These are phyloP conservation scores for Cryptus viduatorius DNA, from an alignment of 2,888 invertebrate species.

Conservation along the genomic window DNA sequence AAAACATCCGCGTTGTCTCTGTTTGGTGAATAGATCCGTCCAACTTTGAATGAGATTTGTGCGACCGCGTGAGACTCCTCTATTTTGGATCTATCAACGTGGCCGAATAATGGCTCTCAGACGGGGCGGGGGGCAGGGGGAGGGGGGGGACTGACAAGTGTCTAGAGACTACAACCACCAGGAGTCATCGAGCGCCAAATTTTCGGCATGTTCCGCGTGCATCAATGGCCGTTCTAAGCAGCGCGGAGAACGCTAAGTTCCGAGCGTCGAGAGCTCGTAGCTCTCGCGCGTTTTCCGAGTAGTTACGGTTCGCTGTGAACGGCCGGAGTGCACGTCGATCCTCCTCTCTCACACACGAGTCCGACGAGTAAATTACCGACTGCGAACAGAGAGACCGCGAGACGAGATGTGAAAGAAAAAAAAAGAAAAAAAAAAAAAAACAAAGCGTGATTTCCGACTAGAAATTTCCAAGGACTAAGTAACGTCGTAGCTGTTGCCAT, in stretches of 20 bases:
- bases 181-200: too few relatives aligned
- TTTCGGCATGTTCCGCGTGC: too few relatives aligned
- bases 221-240: background rate
- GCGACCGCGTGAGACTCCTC: too few relatives aligned
- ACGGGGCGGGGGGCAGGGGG: too few relatives aligned
- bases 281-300: background rate
- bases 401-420: background rate
- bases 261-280: background rate
- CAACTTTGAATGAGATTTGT: too few relatives aligned
- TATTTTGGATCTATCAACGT: too few relatives aligned
- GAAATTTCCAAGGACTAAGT: background rate
- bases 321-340: background rate
- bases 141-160: too few relatives aligned
- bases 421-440: background rate
- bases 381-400: background rate
- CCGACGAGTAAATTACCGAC: background rate
- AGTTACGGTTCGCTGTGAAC: background rate
- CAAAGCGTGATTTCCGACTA: background rate
- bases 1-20: too few relatives aligned
- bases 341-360: too few relatives aligned
- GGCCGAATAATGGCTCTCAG: too few relatives aligned
- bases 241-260: background rate
- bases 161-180: too few relatives aligned
- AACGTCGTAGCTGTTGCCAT: background rate
- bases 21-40: too few relatives aligned